phyloP scores from a whole-genome alignment of 2,113 vertebrate species.

The Lanius ludovicianus region DNA sequence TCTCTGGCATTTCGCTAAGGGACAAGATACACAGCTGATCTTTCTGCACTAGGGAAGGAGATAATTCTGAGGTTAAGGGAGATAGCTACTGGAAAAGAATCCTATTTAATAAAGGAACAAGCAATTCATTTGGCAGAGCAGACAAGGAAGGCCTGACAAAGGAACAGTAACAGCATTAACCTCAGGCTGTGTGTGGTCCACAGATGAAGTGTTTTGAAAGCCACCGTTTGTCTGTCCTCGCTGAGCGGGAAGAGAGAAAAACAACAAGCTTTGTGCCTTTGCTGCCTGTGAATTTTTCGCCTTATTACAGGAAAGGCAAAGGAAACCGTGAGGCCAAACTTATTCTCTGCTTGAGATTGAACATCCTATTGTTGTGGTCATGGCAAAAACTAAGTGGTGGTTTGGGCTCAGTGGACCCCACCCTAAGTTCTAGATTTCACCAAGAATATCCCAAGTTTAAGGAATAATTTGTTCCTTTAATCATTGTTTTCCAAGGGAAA shows the following conservation, averaged over 20 bases:
- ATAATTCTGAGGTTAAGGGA: constrained; percentile 12
- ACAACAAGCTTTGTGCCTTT: neutral
- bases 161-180: constrained; percentile 40
- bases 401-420: neutral
- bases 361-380: constrained; percentile 24
- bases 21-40: neutral
- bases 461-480: neutral
- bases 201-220: constrained; percentile 46
- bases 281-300: constrained; percentile 6
- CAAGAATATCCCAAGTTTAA: neutral
- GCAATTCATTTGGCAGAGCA: constrained; percentile 11
- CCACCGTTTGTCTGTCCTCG: neutral
- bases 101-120: constrained; percentile 30
- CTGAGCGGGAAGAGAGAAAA: neutral
- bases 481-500: constrained; percentile 39
- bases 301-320: constrained; percentile 23
- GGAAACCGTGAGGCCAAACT: neutral
- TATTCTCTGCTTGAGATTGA: neutral
- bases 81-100: constrained; percentile 25
- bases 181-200: constrained; percentile 62
- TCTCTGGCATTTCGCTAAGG: neutral
- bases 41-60: neutral
- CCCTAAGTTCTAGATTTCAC: neutral
- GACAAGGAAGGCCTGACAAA: constrained; percentile 31
- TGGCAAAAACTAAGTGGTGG: neutral